Percentiles rank a stretch among this genome's conserved stretches.
Conservation (phyloP, 1,140 invertebrate species). For the Triops longicaudatus region DNA sequence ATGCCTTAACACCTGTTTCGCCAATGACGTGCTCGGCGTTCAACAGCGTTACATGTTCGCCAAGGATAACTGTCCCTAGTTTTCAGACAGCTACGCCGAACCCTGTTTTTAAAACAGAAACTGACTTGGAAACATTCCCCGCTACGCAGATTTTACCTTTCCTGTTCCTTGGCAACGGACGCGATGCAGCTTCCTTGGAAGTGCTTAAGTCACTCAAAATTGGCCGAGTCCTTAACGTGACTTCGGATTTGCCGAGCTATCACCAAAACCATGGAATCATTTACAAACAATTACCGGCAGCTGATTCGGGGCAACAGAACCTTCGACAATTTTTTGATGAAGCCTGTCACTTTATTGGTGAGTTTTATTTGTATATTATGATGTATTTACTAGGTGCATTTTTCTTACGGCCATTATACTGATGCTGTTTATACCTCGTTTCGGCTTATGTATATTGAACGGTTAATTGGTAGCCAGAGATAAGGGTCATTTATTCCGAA, state of each 20-base stretch:
- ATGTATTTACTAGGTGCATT: not conserved
- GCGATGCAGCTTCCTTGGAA: slow-evolving; percentile 66
- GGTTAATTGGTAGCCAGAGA: not conserved
- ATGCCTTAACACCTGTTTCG: slow-evolving; percentile 21
- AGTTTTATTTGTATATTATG: slow-evolving; percentile 39
- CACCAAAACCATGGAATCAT: slow-evolving; percentile 51
- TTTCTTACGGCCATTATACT: too few species aligned
- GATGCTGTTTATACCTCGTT: too few species aligned
- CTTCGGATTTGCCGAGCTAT: slow-evolving; percentile 62
- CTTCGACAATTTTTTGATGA: slow-evolving; percentile 87
- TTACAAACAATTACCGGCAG: slow-evolving; percentile 72
- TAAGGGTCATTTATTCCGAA: not conserved
- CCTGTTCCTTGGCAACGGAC: slow-evolving; percentile 75
- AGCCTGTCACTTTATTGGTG: slow-evolving; percentile 83
- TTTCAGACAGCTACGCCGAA: slow-evolving; percentile 24
- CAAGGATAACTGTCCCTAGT: slow-evolving; percentile 27
- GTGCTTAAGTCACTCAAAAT: slow-evolving; percentile 56
- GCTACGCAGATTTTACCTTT: slow-evolving; percentile 76
- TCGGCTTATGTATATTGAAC: not conserved
- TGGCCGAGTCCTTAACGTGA: slow-evolving; percentile 72
- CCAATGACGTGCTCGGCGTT: not conserved
- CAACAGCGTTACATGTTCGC: slow-evolving; percentile 26
- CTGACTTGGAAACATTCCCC: slow-evolving; percentile 63
- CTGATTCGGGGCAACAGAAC: slow-evolving; percentile 79
- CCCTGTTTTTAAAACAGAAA: slow-evolving; percentile 29